Percentiles rank a stretch among this genome's conserved stretches.
Evolutionary conservation across 1,140 invertebrate genomes (phyloP).

Genomic region (Cydia amplana): DNA sequence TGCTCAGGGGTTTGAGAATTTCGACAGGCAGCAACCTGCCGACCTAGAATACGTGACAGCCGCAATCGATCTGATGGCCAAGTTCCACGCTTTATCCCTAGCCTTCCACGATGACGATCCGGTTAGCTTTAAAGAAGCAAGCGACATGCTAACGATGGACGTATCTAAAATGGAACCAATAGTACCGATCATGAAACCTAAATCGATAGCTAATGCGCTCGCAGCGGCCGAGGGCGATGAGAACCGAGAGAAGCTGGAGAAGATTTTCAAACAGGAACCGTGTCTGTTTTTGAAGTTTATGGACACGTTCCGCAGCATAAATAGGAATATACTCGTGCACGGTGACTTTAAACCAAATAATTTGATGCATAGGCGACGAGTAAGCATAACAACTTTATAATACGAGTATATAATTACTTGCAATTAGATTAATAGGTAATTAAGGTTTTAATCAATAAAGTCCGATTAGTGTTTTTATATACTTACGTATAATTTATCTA

Average conservation of each 20-base stretch:
- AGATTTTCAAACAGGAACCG: conserved; percentile 30
- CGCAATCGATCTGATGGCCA: conserved; percentile 39
- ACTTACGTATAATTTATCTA: too few species aligned
- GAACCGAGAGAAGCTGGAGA: conserved; percentile 41
- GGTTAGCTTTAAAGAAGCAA: conserved; percentile 34
- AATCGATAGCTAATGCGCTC: neutral
- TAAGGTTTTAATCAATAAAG: too few species aligned
- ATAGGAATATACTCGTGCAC: conserved; percentile 42
- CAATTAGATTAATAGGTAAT: too few species aligned
- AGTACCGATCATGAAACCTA: neutral
- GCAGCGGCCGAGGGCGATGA: conserved; percentile 30
- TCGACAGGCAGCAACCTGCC: conserved; percentile 37
- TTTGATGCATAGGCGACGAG: conserved; percentile 37
- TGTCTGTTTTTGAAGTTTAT: conserved; percentile 16
- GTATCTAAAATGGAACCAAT: neutral
- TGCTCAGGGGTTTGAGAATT: conserved; percentile 31
- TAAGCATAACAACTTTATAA: conserved; percentile 21
- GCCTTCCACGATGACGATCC: conserved; percentile 38
- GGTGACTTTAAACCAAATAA: conserved; percentile 45
- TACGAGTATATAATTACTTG: neutral
- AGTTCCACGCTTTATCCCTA: conserved; percentile 45
- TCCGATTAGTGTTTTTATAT: too few species aligned
- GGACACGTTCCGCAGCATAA: conserved; percentile 40
- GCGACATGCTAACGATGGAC: conserved; percentile 25
- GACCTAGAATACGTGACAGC: conserved; percentile 40